A percentile compares a stretch with the other conserved stretches of the same genome.
Evolutionary conservation across 2,797 vertebrate genomes (phyloP).

Genomic region (Enteromius anoplus): DNA sequence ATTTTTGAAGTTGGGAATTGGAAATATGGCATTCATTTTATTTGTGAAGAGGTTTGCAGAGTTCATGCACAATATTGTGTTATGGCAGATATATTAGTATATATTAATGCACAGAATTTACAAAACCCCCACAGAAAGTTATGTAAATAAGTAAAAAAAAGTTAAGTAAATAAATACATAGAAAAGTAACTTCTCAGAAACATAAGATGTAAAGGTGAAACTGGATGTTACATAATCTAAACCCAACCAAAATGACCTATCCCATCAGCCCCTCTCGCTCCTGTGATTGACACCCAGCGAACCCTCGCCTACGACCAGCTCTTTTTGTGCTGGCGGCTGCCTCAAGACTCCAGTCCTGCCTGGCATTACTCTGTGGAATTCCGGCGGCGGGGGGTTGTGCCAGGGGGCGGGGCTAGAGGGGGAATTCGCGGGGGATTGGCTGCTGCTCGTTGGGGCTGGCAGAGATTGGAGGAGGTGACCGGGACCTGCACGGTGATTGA

Average conservation of each 20-base stretch:
- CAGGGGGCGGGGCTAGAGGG: constrained; percentile 78
- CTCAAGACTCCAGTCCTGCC: constrained; percentile 85
- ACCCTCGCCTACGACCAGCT: constrained; percentile 96
- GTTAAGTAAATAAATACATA: neutral
- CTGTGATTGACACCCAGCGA: constrained; percentile 94
- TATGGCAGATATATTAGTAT: neutral
- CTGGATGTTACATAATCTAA: neutral
- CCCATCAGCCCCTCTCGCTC: constrained; percentile 86
- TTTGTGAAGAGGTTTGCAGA: neutral
- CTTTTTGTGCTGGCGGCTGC: constrained; percentile 93
- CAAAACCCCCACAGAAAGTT: neutral
- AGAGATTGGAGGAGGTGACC: constrained; percentile 88
- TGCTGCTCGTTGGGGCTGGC: constrained; percentile 88
- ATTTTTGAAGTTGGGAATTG: too few relatives aligned
- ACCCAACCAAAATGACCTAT: neutral
- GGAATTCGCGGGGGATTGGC: constrained; percentile 81
- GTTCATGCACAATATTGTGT: neutral
- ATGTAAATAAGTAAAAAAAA: too few relatives aligned
- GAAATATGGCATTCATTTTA: too few relatives aligned
- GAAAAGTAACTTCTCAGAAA: neutral
- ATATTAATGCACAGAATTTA: neutral
- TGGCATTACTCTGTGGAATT: constrained; percentile 95
- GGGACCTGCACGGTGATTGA: constrained; percentile 89
- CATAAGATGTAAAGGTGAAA: neutral
- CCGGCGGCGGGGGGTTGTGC: constrained; percentile 83